phyloP scores from a whole-genome alignment of 2,888 invertebrate species.

The Himalopsyche tibetana region DNA sequence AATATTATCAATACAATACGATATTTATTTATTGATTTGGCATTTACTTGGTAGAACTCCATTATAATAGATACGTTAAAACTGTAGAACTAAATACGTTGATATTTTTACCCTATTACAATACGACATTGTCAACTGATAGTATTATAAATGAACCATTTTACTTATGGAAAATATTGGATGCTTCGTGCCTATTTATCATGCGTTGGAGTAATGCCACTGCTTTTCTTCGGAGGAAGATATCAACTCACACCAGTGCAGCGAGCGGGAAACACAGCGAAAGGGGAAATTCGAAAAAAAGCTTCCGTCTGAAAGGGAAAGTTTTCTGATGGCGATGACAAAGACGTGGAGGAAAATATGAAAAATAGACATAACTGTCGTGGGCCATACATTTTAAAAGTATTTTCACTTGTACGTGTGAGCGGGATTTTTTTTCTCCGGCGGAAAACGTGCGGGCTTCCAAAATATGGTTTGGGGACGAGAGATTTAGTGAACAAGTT shows the following conservation, averaged over 20 bases:
- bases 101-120: too few species aligned
- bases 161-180: too few species aligned
- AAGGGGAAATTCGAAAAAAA: slow-evolving; percentile 44
- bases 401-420: slow-evolving; percentile 48
- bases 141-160: too few species aligned
- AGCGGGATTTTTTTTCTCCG: slow-evolving; percentile 15
- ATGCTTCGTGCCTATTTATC: too few species aligned
- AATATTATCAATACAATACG: too few species aligned
- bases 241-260: slow-evolving; percentile 31
- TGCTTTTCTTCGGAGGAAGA: background rate
- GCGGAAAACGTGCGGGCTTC: slow-evolving; percentile 13
- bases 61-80: too few species aligned
- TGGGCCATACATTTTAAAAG: slow-evolving; percentile 61
- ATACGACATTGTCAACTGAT: too few species aligned
- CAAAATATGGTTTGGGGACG: background rate
- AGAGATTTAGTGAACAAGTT: slow-evolving; percentile 28
- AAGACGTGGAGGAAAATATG: slow-evolving; percentile 61
- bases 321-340: slow-evolving; percentile 61
- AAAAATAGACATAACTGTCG: slow-evolving; percentile 62
- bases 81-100: too few species aligned
- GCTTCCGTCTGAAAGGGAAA: slow-evolving; percentile 45
- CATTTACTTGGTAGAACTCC: too few species aligned
- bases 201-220: background rate
- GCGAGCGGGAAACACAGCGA: slow-evolving; percentile 39
- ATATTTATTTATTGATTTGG: too few species aligned